Conservation (phyloP, 2,888 invertebrate species). For the Fragum fragum region DNA sequence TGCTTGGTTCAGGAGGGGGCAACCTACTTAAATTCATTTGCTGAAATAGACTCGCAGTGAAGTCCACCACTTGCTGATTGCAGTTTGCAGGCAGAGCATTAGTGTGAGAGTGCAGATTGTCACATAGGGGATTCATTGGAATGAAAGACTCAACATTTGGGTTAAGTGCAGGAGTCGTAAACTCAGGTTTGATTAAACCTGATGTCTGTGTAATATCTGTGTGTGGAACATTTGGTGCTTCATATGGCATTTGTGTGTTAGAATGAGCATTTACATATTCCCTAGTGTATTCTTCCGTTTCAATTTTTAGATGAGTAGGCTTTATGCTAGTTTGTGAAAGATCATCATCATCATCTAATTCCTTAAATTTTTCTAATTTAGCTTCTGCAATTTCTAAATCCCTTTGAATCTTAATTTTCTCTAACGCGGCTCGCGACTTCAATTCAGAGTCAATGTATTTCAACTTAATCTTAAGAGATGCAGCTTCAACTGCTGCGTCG, state of each 20-base stretch:
- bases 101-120: neutral
- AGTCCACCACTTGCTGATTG: neutral
- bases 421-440: neutral
- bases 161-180: neutral
- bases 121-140: neutral
- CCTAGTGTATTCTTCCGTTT: constrained; percentile 1
- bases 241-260: neutral
- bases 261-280: constrained; percentile 1
- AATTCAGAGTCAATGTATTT: constrained; percentile 2
- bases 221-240: neutral
- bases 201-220: neutral
- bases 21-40: constrained; percentile 46
- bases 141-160: neutral
- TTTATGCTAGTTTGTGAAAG: neutral
- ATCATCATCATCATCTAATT: neutral
- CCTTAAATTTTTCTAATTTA: neutral
- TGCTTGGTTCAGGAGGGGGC: constrained; percentile 52
- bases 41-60: constrained; percentile 30
- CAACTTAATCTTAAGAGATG: constrained; percentile 10
- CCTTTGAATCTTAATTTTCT: neutral
- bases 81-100: neutral
- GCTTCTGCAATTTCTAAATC: constrained; percentile 3
- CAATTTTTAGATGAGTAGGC: neutral
- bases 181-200: neutral
- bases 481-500: constrained; percentile 23